Base-by-base conservation (phyloP, 2,113 vertebrate species). In the Sisor rabdophorus region DNA sequence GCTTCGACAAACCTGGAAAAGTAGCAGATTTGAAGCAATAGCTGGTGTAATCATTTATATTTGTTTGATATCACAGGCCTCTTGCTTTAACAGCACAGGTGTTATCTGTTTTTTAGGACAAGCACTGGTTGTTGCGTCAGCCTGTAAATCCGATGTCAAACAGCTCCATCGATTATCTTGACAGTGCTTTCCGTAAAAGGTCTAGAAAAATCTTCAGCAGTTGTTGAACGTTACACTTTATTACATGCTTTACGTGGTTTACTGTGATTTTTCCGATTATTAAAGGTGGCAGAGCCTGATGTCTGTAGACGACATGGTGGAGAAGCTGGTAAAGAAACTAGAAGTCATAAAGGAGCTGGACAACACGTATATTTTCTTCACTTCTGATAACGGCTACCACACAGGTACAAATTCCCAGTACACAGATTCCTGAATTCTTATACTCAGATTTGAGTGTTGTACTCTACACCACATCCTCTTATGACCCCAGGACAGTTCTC, bases 61-160 rank as follows among this genome's bases (percentile, higher is more conserved):
- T 68, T 40, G 19, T 22, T 63, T 63, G 3, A 53, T 60, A 5
- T 47, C 11, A 28, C 53, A 40, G 54, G 6, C 17, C 20, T 53
- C 28, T 26, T 61, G 9, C n/a, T 36, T 36, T 36, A 36, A 2
- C 63, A 40, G 15, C 4, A 26, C n/a, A 44, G 52, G 20, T 44
- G 6, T 0, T 72, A 44, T 73, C 0, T 50, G 0, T 73, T 13
- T 75, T 80, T 68, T 75, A 93, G 92, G 89, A 89, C 83, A 93
- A 93, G 81, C 92, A 93, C 81, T 93, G 92, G 92, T 86, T 93
- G 81, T 81, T 93, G 64, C 90, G 92, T 48, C 92, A 93, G 22
- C 88, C 92, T 1, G 2, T 65, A 65, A 92, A 85, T 81, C 92
- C 92, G 0, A 93, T 93, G 92, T 15, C 86, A 0, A 82, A 86